phyloP scores from a whole-genome alignment of 1,140 invertebrate genomes.

The Megalopta genalis region DNA sequence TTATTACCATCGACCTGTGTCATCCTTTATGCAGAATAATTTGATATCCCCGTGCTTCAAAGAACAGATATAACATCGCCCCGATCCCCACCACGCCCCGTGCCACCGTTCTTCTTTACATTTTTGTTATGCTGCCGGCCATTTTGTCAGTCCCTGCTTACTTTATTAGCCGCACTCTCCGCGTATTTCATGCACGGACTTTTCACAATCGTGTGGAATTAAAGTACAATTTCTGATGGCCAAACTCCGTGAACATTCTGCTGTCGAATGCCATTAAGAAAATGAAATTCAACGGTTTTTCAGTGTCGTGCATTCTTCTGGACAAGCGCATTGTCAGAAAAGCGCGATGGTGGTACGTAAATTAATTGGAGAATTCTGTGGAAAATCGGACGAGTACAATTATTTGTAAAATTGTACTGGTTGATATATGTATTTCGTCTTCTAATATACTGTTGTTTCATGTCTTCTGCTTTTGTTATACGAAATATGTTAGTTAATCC shows the following conservation, averaged over 20 bases:
- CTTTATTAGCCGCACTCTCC: background rate
- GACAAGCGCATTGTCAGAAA: too few species aligned
- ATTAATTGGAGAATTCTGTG: too few species aligned
- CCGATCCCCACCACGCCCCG: background rate
- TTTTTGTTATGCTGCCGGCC: background rate
- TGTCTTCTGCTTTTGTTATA: too few species aligned
- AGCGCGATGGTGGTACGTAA: too few species aligned
- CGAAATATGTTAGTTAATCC: too few species aligned
- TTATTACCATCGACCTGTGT: conserved; percentile 67
- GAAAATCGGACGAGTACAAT: too few species aligned
- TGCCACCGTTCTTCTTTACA: background rate
- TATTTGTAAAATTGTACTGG: too few species aligned
- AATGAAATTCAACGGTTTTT: too few species aligned
- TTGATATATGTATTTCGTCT: too few species aligned
- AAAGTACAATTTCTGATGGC: background rate
- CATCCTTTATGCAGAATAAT: conserved; percentile 65
- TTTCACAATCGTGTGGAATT: background rate
- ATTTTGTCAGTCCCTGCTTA: background rate
- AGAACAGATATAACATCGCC: conserved; percentile 42
- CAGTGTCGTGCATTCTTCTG: too few species aligned
- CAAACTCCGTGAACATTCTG: background rate
- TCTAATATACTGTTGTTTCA: too few species aligned
- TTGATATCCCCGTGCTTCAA: conserved; percentile 60
- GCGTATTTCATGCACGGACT: background rate
- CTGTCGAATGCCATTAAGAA: background rate